Percentiles rank a stretch among this genome's conserved stretches.
These are phyloP conservation scores for Osedax frankpressi DNA, from an alignment of 2,888 invertebrate genomes.

Conservation along the genomic window DNA sequence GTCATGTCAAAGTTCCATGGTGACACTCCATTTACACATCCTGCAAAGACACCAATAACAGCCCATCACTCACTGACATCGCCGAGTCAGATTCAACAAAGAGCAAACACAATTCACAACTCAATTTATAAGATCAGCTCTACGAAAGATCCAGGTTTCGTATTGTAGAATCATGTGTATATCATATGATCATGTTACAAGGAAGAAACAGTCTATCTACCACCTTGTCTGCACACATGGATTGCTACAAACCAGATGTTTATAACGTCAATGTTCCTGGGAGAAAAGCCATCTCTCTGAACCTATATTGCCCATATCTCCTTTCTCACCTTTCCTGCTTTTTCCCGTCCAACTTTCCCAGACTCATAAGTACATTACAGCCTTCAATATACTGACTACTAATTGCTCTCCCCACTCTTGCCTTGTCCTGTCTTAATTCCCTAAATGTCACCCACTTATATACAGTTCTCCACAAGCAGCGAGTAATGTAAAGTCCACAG, in stretches of 20 bases:
- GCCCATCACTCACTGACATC: neutral
- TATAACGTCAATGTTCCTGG: neutral
- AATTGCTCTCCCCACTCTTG: neutral
- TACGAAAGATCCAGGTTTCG: neutral
- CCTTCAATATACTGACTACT: neutral
- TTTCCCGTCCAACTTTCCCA: neutral
- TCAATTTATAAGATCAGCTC: neutral
- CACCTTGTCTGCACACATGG: neutral
- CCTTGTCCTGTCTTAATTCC: constrained; percentile 4
- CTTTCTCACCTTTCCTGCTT: neutral
- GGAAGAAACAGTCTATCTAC: neutral
- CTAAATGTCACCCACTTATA: neutral
- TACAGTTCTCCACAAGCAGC: neutral
- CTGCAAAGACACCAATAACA: neutral
- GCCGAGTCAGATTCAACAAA: neutral
- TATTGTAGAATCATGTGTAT: neutral
- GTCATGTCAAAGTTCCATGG: neutral
- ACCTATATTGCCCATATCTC: neutral
- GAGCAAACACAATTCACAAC: neutral
- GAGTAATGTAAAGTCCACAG: constrained; percentile 1
- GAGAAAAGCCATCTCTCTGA: neutral
- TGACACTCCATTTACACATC: neutral
- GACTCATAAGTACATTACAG: neutral
- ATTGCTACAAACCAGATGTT: neutral
- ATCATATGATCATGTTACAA: neutral